Evolutionary conservation across 1,140 invertebrate species (phyloP).

Genomic region (Lordiphosa mommai): DNA sequence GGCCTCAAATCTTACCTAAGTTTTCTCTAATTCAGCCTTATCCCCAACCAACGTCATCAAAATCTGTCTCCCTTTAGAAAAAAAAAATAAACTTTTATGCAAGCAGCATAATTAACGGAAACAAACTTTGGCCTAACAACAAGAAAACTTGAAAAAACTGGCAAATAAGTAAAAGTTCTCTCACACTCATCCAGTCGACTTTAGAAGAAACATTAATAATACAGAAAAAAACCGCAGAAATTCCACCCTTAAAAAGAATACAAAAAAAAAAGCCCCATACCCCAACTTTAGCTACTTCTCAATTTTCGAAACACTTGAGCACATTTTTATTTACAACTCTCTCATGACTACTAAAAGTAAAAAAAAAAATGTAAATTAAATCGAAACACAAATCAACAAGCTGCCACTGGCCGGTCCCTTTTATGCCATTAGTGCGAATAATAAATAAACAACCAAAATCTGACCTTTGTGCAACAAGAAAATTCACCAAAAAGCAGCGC

Average conservation of each 20-base stretch:
- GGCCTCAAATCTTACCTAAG: conserved; percentile 18
- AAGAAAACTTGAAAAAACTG: conserved; percentile 49
- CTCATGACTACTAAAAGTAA: conserved; percentile 60
- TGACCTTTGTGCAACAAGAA: conserved; percentile 21
- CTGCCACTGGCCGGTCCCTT: conserved; percentile 1
- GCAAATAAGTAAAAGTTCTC: conserved; percentile 27
- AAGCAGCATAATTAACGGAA: conserved; percentile 64
- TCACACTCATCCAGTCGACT: conserved; percentile 21
- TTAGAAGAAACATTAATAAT: conserved; percentile 42
- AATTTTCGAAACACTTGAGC: conserved; percentile 48
- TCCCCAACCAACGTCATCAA: conserved; percentile 45
- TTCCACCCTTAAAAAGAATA: conserved; percentile 14
- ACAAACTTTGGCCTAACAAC: conserved; percentile 40
- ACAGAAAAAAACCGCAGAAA: conserved; percentile 34
- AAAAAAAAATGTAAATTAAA: conserved; percentile 65
- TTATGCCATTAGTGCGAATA: conserved; percentile 46
- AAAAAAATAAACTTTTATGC: conserved; percentile 31
- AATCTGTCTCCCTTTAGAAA: conserved; percentile 38
- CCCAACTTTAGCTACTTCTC: conserved; percentile 62
- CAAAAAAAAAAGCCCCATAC: conserved; percentile 16
- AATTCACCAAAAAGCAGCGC: conserved; percentile 37
- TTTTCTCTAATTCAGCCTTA: not conserved
- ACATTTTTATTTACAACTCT: conserved; percentile 57
- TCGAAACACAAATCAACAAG: conserved; percentile 50
- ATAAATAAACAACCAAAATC: conserved; percentile 51